Evolutionary conservation across 2,888 invertebrate species (phyloP).

Genomic region (Ferrisia virgata): DNA sequence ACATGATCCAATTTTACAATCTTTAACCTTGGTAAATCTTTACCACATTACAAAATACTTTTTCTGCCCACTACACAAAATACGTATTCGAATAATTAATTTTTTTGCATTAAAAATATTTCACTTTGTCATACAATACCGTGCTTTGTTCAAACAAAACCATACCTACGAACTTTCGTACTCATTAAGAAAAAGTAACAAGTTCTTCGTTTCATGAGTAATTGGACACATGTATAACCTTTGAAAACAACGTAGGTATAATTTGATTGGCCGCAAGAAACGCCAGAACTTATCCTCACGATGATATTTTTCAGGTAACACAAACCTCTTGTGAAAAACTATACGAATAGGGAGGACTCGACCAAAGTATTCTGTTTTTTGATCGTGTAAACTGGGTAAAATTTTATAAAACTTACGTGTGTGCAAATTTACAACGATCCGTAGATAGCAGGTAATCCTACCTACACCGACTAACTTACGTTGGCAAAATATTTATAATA

Average conservation of each 20-base stretch:
- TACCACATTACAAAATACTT: too few species aligned
- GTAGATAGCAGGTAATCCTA: too few species aligned
- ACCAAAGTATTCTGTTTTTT: background rate
- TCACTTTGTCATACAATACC: background rate
- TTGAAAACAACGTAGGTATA: background rate
- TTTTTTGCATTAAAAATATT: background rate
- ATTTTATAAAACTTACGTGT: background rate
- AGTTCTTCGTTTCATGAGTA: background rate
- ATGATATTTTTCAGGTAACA: background rate
- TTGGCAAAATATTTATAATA: background rate
- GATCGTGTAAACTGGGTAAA: background rate
- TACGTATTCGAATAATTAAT: background rate
- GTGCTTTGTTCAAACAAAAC: background rate
- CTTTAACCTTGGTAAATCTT: too few species aligned
- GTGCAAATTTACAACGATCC: background rate
- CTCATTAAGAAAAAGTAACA: conserved; percentile 3
- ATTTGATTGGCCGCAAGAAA: background rate
- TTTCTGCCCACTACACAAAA: too few species aligned
- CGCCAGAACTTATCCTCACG: background rate
- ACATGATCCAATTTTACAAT: too few species aligned
- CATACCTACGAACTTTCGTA: background rate
- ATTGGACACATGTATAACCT: background rate
- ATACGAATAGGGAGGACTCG: background rate
- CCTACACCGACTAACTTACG: too few species aligned
- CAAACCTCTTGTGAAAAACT: background rate